Evolutionary conservation across 2,113 vertebrate species (phyloP).

Genomic region (Prionailurus viverrinus): DNA sequence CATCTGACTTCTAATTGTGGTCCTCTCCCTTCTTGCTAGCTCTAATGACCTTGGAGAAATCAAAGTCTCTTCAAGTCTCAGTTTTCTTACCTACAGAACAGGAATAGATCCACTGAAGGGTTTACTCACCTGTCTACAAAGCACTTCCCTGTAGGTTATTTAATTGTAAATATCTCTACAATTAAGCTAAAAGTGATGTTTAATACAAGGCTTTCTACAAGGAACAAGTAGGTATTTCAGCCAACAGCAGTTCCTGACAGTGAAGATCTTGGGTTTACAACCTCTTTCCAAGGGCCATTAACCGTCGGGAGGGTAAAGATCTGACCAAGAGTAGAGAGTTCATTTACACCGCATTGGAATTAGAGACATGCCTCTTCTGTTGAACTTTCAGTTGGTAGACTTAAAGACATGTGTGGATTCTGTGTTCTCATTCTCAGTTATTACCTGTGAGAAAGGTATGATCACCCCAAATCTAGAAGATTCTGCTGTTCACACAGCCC

Average conservation of each 20-base stretch:
- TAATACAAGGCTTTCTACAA: not conserved
- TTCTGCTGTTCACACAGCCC: not conserved
- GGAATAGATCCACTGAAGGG: not conserved
- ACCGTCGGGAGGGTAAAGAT: not conserved
- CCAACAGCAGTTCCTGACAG: not conserved
- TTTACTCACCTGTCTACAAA: not conserved
- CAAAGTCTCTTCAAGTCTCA: not conserved
- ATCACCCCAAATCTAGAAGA: not conserved
- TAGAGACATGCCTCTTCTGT: not conserved
- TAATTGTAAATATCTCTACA: not conserved
- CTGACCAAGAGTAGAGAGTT: not conserved
- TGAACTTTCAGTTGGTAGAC: not conserved
- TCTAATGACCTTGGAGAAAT: not conserved
- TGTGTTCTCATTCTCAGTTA: not conserved
- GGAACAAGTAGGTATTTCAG: not conserved
- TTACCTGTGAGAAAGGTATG: not conserved
- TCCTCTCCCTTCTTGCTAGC: not conserved
- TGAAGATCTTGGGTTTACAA: not conserved
- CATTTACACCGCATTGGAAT: rapidly evolving
- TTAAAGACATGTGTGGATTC: not conserved
- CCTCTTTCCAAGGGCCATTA: not conserved
- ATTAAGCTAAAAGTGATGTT: not conserved
- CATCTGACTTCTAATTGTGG: not conserved
- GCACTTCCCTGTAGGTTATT: not conserved
- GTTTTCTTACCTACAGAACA: not conserved